Evolutionary conservation across 2,797 vertebrate species (phyloP).

Genomic region (Liparis tanakae): DNA sequence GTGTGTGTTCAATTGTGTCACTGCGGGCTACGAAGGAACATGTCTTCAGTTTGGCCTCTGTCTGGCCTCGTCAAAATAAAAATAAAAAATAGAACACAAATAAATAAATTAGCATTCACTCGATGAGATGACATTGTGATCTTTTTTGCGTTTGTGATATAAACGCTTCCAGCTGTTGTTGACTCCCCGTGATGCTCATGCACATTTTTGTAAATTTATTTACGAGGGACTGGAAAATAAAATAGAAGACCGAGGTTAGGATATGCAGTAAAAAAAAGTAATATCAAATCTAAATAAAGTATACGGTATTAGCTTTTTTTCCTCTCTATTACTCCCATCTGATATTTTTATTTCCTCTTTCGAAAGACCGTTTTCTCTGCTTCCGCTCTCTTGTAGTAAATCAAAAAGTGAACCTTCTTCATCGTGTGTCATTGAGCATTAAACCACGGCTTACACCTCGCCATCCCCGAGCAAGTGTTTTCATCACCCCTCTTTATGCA

Average conservation of each 20-base stretch:
- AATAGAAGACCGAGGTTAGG: constrained; percentile 9
- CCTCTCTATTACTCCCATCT: constrained; percentile 30
- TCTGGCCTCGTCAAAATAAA: constrained; percentile 20
- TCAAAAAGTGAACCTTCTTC: constrained; percentile 49
- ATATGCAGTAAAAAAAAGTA: constrained; percentile 34
- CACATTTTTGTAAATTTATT: constrained; percentile 24
- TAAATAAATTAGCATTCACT: constrained; percentile 54
- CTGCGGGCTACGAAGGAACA: constrained; percentile 65
- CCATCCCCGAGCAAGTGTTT: constrained; percentile 47
- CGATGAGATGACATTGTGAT: constrained; percentile 37
- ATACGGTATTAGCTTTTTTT: constrained; percentile 31
- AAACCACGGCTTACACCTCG: constrained; percentile 68
- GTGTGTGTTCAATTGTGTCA: constrained; percentile 52
- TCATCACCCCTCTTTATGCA: constrained; percentile 74
- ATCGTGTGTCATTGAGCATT: constrained; percentile 54
- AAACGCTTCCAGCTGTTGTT: constrained; percentile 47
- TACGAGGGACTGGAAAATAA: constrained; percentile 30
- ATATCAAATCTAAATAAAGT: constrained; percentile 44
- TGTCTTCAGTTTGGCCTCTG: constrained; percentile 67
- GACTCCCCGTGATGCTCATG: constrained; percentile 23
- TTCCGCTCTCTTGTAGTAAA: constrained; percentile 36
- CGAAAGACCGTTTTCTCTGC: constrained; percentile 24
- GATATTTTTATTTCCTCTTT: constrained; percentile 18
- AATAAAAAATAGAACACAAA: constrained; percentile 36
- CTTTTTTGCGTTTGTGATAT: constrained; percentile 41